phyloP scores from a whole-genome alignment of 2,113 vertebrate genomes.

The Sceloporus tristichus region DNA sequence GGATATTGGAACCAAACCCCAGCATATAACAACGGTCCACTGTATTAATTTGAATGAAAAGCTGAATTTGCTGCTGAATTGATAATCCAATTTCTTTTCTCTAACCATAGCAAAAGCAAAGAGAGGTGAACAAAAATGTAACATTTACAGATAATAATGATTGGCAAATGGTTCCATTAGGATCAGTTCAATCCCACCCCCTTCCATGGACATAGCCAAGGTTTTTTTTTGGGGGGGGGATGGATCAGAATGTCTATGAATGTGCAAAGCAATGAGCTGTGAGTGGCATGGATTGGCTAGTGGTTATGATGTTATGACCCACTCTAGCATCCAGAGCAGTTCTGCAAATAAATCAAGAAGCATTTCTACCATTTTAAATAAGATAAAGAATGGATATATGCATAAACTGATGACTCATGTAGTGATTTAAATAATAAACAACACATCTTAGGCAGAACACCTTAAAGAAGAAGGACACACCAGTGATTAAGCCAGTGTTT shows the following conservation, averaged over 20 bases:
- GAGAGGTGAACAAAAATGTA: not conserved
- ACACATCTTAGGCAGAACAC: not conserved
- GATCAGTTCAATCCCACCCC: not conserved
- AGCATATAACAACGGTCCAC: too few species aligned
- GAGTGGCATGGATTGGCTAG: not conserved
- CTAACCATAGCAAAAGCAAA: not conserved
- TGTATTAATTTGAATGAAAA: too few species aligned
- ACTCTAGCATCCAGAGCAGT: not conserved
- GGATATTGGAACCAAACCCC: too few species aligned
- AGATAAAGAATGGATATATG: not conserved
- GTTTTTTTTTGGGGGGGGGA: too few species aligned
- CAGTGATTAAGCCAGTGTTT: not conserved
- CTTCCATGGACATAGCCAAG: too few species aligned
- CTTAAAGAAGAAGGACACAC: not conserved
- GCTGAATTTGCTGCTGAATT: too few species aligned
- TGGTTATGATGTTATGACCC: not conserved
- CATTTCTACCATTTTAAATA: not conserved
- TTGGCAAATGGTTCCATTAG: not conserved
- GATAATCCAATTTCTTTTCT: not conserved
- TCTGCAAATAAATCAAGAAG: not conserved
- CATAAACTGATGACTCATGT: not conserved
- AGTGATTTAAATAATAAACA: not conserved
- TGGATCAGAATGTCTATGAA: not conserved
- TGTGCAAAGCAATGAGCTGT: not conserved
- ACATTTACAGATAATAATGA: not conserved